These are phyloP conservation scores for Anadara kagoshimensis DNA, from an alignment of 1,140 invertebrate genomes.

Conservation along the genomic window DNA sequence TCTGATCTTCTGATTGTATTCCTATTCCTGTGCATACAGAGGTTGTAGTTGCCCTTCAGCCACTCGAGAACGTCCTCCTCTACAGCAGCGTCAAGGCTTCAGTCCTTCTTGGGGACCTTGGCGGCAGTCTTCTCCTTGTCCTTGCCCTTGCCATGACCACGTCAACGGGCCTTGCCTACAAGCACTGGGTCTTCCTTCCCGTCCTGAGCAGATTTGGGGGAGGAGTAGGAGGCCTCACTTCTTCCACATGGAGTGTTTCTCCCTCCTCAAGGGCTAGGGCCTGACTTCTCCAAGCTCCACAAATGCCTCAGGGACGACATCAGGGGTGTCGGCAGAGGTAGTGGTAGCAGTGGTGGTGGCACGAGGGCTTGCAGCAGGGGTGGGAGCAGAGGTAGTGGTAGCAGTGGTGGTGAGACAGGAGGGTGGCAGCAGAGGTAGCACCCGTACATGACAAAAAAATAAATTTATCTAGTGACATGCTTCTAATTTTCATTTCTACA, in stretches of 20 bases:
- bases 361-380: too few relatives aligned
- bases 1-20: too few relatives aligned
- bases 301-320: background rate
- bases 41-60: constrained; percentile 5
- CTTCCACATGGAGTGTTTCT: background rate
- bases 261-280: background rate
- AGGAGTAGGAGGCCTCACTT: background rate
- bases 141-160: constrained; percentile 1
- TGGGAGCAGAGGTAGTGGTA: too few relatives aligned
- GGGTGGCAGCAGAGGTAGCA: background rate
- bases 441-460: background rate
- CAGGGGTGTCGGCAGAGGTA: too few relatives aligned
- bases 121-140: background rate
- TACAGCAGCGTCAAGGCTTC: constrained; percentile 7
- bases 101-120: constrained; percentile 9
- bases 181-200: background rate
- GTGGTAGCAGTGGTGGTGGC: too few relatives aligned
- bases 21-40: background rate
- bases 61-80: constrained; percentile 18
- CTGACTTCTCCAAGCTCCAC: background rate
- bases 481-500: background rate
- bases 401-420: too few relatives aligned
- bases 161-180: constrained; percentile 20
- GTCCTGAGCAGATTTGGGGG: background rate
- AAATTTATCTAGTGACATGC: background rate